Evolutionary conservation across 2,888 invertebrate genomes (phyloP), one percentile per base, ranked within the genome.

Genomic region (Mesochorus sp.): DNA sequence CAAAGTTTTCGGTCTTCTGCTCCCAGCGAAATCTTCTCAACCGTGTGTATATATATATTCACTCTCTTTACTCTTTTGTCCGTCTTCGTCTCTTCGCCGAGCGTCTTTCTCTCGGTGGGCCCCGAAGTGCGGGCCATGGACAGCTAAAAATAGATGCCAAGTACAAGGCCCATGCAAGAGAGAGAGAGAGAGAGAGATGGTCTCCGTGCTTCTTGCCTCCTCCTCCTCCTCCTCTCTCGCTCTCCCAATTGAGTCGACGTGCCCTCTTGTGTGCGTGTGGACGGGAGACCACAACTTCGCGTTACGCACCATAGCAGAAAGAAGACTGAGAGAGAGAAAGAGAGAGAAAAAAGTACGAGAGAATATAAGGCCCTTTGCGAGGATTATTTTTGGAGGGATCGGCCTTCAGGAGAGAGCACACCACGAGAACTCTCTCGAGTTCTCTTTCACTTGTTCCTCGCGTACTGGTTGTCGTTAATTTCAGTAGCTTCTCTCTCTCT

Each of bases 201-300:
- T 68, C 57, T 17, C 34, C 61, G 51, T 24, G 26, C 64, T 64
- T 39, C 66, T 21, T 39, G 4, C 26, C 26, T 31, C 17, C 26
- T 12, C 17, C 12, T 24, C 17, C 24, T 42, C 10, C 12, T 12
- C 39, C 8, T 12, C n/a, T 39, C 12, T 6, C 24, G 0, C n/a
- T 17, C 2, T 67, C 24, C 24, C 62, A 44, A 17, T 47, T 17
- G 66, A 78, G 37, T 61, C 37, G 55, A 55, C 12, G 42, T 53
- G 44, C 64, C 8, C 39, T 44, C 51, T 47, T 31, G 67, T 26
- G 49, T 47, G 95, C 93, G 94, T 94, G 94, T 94, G 93, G 92
- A 91, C 92, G 93, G 94, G 94, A 94, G 95, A 95, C 94, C 95
- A 95, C 94, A 61, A 67, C 66, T 61, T 61, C 51, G 72, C 49